Conservation (phyloP, 2,113 vertebrate species). For the Noturus placidus region DNA sequence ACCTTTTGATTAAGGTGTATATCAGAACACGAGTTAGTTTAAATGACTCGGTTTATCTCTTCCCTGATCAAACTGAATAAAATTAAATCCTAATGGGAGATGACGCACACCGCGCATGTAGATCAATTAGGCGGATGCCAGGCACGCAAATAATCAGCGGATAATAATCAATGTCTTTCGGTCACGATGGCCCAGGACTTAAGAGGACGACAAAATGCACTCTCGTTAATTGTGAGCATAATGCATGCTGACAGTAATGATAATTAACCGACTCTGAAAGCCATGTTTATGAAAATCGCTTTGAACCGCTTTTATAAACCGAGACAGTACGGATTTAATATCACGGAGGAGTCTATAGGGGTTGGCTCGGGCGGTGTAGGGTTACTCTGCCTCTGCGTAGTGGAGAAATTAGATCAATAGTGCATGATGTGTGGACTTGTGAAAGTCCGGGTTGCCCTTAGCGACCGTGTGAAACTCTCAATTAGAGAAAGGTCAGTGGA, state of each 20-base stretch:
- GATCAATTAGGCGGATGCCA: conserved; percentile 30
- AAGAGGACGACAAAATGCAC: conserved; percentile 31
- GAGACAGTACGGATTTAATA: conserved; percentile 34
- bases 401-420: conserved; percentile 42
- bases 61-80: conserved; percentile 21
- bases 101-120: conserved; percentile 16
- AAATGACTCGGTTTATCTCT: conserved; percentile 21
- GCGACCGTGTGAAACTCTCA: conserved; percentile 38
- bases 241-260: conserved; percentile 50
- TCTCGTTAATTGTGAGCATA: conserved; percentile 53
- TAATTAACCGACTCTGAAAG: conserved; percentile 51
- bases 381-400: conserved; percentile 10
- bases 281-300: conserved; percentile 44
- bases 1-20: conserved; percentile 27
- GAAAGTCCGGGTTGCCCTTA: conserved; percentile 42
- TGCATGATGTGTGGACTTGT: conserved; percentile 23
- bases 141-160: conserved; percentile 33
- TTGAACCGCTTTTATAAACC: conserved; percentile 29
- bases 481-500: conserved; percentile 48
- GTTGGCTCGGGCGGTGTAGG: background rate
- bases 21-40: background rate
- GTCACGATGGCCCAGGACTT: conserved; percentile 27
- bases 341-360: background rate
- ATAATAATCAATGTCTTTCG: conserved; percentile 44
- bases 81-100: conserved; percentile 23